Conservation (phyloP, 1,140 invertebrate species). For the Agrilus planipennis region DNA sequence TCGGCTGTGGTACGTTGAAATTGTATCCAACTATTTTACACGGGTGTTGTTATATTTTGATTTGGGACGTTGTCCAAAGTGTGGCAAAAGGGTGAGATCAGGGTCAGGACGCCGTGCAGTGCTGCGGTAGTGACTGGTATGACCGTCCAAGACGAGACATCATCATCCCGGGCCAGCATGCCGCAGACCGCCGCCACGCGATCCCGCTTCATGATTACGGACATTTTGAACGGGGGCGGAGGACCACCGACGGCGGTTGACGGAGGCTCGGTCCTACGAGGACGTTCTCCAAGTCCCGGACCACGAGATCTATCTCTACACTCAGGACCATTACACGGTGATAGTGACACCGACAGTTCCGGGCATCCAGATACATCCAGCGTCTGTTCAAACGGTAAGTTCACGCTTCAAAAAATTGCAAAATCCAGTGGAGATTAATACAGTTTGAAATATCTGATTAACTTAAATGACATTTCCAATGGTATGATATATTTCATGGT, state of each 20-base stretch:
- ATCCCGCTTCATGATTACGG: conserved; percentile 68
- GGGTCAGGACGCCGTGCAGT: conserved; percentile 20
- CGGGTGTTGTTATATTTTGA: no score
- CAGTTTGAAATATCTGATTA: no score
- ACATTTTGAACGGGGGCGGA: conserved; percentile 49
- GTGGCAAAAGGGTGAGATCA: conserved; percentile 1
- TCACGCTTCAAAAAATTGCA: no score
- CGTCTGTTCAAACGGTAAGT: conserved; percentile 33
- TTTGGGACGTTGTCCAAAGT: conserved; percentile 3
- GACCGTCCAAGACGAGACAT: conserved; percentile 35
- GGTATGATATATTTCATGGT: no score
- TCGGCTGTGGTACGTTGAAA: no score
- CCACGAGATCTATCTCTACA: conserved; percentile 32
- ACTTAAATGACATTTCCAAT: no score
- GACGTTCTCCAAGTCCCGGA: conserved; percentile 31
- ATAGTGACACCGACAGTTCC: conserved; percentile 33
- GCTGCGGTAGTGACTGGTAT: conserved; percentile 34
- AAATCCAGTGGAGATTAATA: no score
- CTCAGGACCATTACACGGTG: conserved; percentile 25
- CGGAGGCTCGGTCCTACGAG: conserved; percentile 20
- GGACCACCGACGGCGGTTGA: no score
- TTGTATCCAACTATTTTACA: no score
- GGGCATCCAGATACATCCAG: conserved; percentile 33
- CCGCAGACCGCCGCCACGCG: conserved; percentile 39
- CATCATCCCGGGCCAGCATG: conserved; percentile 31